Evolutionary conservation across 1,140 invertebrate species (phyloP).

Genomic region (Neotoxoptera formosana): DNA sequence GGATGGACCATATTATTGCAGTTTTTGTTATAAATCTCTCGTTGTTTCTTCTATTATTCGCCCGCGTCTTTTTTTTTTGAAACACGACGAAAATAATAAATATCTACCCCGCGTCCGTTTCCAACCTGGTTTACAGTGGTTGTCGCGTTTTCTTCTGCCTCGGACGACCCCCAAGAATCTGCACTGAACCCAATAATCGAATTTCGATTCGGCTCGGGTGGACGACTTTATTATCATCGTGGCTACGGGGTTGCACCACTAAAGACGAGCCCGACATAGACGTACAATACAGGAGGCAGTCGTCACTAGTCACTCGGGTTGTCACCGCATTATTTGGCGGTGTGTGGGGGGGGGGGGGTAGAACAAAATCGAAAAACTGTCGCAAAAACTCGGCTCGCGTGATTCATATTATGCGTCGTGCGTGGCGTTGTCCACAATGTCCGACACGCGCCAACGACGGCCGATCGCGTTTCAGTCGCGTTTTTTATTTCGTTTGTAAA

Average conservation of each 20-base stretch:
- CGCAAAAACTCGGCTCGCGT: neutral
- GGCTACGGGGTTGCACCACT: no score
- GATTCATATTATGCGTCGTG: neutral
- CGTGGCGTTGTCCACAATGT: neutral
- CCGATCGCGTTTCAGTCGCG: neutral
- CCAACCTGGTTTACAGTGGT: neutral
- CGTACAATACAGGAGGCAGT: neutral
- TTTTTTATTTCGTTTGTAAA: neutral
- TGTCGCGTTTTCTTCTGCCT: neutral
- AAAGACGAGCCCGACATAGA: neutral
- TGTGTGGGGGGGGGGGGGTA: no score
- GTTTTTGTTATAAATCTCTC: neutral
- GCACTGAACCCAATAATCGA: neutral
- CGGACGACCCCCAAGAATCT: neutral
- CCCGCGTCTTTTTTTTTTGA: neutral
- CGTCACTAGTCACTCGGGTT: neutral
- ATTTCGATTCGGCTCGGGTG: neutral
- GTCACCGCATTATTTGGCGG: neutral
- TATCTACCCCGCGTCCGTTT: neutral
- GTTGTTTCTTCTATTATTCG: neutral
- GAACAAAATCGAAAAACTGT: neutral
- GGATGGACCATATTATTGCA: no score
- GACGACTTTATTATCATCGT: neutral
- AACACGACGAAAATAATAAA: neutral
- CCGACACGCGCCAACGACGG: neutral